Conservation (phyloP, 2,888 invertebrate species). For the Coenonympha glycerion region DNA sequence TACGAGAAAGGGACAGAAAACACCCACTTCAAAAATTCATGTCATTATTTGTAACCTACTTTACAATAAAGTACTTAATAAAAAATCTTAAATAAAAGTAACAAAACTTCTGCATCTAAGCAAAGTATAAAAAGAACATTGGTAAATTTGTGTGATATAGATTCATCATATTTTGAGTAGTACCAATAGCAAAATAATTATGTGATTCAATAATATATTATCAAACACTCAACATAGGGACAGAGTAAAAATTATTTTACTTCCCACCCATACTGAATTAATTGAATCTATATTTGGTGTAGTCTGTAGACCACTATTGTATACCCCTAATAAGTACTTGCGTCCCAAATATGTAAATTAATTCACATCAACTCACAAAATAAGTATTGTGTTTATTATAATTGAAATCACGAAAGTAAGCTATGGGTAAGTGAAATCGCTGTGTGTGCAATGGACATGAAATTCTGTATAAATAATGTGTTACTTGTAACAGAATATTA, state of each 20-base stretch:
- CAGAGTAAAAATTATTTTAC: background rate
- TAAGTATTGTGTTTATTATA: constrained; percentile 16
- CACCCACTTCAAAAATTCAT: no score
- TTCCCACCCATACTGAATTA: background rate
- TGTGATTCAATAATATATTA: no score
- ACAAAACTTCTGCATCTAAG: no score
- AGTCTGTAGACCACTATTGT: constrained; percentile 15
- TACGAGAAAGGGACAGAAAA: no score
- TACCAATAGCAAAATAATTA: no score
- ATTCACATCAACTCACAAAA: constrained; percentile 19
- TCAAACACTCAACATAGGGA: no score
- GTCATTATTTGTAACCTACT: no score
- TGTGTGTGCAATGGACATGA: background rate
- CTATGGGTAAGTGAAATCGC: constrained; percentile 6
- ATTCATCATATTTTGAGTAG: no score
- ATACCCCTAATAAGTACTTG: constrained; percentile 10
- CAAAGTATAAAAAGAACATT: no score
- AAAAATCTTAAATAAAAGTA: no score
- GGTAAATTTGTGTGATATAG: no score
- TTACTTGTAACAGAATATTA: background rate
- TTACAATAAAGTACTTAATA: no score
- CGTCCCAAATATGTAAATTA: constrained; percentile 15
- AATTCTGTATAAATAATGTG: background rate
- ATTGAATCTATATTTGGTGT: background rate
- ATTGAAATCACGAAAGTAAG: constrained; percentile 11